A percentile compares a stretch with the other conserved stretches of the same genome.
phyloP scores from a whole-genome alignment of 2,888 invertebrate genomes.

The Doris montereyensis region DNA sequence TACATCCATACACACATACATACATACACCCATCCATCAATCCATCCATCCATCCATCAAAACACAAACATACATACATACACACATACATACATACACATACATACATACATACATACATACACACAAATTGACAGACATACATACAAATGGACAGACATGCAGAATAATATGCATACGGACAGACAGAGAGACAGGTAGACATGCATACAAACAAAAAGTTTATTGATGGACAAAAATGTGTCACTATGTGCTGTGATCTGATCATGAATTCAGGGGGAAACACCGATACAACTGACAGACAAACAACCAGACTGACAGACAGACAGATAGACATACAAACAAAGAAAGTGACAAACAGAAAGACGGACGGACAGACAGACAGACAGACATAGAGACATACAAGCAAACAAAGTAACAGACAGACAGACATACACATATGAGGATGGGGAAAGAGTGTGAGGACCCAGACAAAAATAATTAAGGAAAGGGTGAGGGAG shows the following conservation, averaged over 20 bases:
- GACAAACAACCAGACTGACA: background rate
- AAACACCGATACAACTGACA: background rate
- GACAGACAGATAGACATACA: background rate
- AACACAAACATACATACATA: background rate
- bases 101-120: background rate
- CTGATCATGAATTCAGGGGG: too few relatives aligned
- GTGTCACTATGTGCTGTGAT: too few relatives aligned
- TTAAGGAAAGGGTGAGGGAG: too few relatives aligned
- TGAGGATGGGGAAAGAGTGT: too few relatives aligned
- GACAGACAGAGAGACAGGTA: background rate
- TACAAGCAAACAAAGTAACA: background rate
- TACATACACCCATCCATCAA: too few relatives aligned
- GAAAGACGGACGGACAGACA: background rate
- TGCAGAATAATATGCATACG: background rate
- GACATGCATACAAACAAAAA: background rate
- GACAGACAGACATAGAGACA: slow-evolving; percentile 12
- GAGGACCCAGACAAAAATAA: too few relatives aligned
- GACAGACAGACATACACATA: background rate
- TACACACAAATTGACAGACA: background rate
- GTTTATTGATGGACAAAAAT: background rate
- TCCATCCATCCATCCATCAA: too few relatives aligned
- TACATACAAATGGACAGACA: background rate
- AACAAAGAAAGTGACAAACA: background rate
- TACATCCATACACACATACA: too few relatives aligned
- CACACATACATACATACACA: background rate